Evolutionary conservation across 1,140 invertebrate species (phyloP).

Genomic region (Drosophila neocordata): DNA sequence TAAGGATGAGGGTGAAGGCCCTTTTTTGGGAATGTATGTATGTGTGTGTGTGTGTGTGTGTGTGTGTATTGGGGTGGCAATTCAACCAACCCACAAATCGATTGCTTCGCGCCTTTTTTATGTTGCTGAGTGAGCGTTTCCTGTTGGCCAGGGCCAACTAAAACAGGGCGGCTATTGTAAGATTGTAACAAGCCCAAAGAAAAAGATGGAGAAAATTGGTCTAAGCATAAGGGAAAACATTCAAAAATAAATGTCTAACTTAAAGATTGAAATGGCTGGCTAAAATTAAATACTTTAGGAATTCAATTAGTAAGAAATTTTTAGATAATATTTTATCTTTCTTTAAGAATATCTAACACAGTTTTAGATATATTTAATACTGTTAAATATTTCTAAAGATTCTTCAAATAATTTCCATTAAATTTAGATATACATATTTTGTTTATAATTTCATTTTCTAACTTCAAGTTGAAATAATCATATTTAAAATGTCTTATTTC

Average conservation of each 20-base stretch:
- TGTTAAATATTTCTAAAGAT: too few species aligned
- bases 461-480: not conserved
- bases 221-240: not conserved
- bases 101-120: slow-evolving; percentile 79
- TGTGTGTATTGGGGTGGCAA: slow-evolving; percentile 14
- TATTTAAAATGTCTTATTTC: not conserved
- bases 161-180: not conserved
- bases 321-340: too few species aligned
- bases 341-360: too few species aligned
- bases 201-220: not conserved
- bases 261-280: too few species aligned
- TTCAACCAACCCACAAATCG: slow-evolving; percentile 69
- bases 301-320: too few species aligned
- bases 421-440: too few species aligned
- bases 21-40: not conserved
- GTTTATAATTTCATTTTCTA: too few species aligned
- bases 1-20: not conserved
- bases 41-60: too few species aligned
- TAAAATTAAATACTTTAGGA: too few species aligned
- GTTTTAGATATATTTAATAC: too few species aligned
- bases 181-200: slow-evolving; percentile 6
- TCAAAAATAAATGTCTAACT: too few species aligned
- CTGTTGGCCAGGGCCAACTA: slow-evolving; percentile 50
- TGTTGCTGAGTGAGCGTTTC: slow-evolving; percentile 62
- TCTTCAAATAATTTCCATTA: too few species aligned